Percentiles rank a stretch among this genome's conserved stretches.
phyloP scores from a whole-genome alignment of 2,888 invertebrate genomes.

The Drosophila melanocephala region DNA sequence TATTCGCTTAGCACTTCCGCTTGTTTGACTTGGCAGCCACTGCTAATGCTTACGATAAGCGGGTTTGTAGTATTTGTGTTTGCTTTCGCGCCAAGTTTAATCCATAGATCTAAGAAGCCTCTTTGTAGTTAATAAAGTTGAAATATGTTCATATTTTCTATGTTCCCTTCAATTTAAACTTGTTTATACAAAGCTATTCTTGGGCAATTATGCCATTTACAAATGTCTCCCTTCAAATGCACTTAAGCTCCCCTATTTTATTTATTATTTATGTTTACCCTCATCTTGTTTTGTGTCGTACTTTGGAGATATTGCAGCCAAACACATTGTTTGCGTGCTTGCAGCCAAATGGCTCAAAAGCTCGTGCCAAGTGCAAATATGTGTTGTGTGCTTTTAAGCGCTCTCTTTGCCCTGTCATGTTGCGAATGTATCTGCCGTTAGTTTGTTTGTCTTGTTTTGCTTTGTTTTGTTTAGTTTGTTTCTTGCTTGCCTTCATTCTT shows the following conservation, averaged over 20 bases:
- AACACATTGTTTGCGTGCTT: constrained; percentile 12
- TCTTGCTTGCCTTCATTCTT: background rate
- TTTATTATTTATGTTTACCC: background rate
- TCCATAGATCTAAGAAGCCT: constrained; percentile 1
- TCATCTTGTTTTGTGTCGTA: background rate
- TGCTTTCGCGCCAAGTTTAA: background rate
- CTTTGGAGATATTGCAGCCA: constrained; percentile 12
- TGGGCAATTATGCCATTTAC: background rate
- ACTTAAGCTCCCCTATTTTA: constrained; percentile 23
- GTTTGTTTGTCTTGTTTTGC: constrained; percentile 7
- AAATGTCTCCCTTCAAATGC: background rate
- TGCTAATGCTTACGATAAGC: constrained; percentile 12
- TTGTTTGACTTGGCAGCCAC: background rate
- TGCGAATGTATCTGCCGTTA: background rate
- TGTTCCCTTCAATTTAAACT: background rate
- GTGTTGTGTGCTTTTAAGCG: constrained; percentile 41
- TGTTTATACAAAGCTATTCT: background rate
- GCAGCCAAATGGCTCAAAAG: constrained; percentile 30
- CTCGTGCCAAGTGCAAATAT: constrained; percentile 31
- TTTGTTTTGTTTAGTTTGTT: constrained; percentile 9
- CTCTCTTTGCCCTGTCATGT: background rate
- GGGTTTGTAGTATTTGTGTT: constrained; percentile 5
- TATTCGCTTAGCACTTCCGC: constrained; percentile 47
- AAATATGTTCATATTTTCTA: background rate
- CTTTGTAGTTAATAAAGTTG: background rate